Evolutionary conservation across 2,888 invertebrate species (phyloP), one percentile per base, ranked within the genome.

Genomic region (Hydriomena furcata): DNA sequence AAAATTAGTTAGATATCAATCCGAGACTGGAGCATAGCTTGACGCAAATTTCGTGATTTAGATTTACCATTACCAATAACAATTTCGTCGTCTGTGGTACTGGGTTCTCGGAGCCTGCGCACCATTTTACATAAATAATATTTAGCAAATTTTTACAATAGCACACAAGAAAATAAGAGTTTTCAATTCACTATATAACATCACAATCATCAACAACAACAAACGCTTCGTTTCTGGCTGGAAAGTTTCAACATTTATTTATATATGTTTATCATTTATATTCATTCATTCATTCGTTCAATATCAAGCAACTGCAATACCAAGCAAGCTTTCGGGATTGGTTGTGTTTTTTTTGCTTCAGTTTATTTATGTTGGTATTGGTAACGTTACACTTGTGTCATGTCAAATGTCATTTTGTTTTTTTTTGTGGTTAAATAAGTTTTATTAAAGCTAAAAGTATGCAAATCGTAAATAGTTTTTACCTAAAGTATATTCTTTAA

Each of bases 51-150:
- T 58, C 21, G 45, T 44, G 56, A 63, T 62, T 66, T n/a, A n/a
- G n/a, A n/a, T n/a, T n/a, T n/a, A n/a, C n/a, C n/a, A n/a, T n/a
- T 79, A 90, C 90, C 90, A 54, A 88, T 88, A 44, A 86, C 81
- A 51, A 89, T 86, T 77, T 90, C 90, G 58, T 90, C 90, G 56
- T 89, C 90, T 40, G 88, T 80, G 20, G 87, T 84, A 63, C 88
- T 90, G 25, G 76, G 85, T 58, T 90, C 90, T 34, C 88, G 84
- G 36, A 79, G 82, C 61, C 87, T 70, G 35, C 90, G 85, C 38
- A 90, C 90, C 90, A 90, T 89, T 61, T 62, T 63, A 1, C 17
- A n/a, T n/a, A n/a, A n/a, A n/a, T n/a, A n/a, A n/a, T n/a, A n/a
- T n/a, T n/a, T n/a, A n/a, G n/a, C n/a, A n/a, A n/a, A n/a, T n/a